Evolutionary conservation across 2,113 vertebrate species (phyloP).

Genomic region (Scomber colias): DNA sequence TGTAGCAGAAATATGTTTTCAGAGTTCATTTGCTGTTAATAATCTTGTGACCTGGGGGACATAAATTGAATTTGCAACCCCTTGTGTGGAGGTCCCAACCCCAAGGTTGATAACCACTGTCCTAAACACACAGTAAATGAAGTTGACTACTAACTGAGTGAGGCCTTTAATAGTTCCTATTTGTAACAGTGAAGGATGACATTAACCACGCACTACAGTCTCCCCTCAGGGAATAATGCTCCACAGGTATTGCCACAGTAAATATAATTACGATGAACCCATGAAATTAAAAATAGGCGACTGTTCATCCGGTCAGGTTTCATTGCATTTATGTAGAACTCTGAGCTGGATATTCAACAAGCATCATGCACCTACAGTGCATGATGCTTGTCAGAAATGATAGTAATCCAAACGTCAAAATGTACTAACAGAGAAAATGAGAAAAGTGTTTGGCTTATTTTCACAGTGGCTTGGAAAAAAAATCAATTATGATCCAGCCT

Average conservation of each 20-base stretch:
- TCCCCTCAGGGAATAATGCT: slow-evolving; percentile 7
- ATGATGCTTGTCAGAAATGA: not conserved
- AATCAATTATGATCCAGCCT: slow-evolving; percentile 22
- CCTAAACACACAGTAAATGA: not conserved
- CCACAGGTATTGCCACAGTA: slow-evolving; percentile 2
- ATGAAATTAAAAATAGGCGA: slow-evolving; percentile 3
- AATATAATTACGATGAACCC: slow-evolving; percentile 42
- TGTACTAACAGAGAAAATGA: slow-evolving; percentile 7
- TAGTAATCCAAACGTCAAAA: slow-evolving; percentile 13
- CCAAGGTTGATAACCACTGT: not conserved
- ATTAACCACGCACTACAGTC: not conserved
- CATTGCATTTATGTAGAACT: slow-evolving; percentile 5
- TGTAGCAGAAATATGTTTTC: not conserved
- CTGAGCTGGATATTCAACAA: not conserved
- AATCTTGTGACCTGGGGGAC: not conserved
- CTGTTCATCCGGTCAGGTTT: slow-evolving; percentile 42
- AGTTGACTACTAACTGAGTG: not conserved
- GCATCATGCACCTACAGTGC: not conserved
- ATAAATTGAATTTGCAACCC: no score
- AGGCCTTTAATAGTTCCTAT: slow-evolving; percentile 14
- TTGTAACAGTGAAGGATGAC: slow-evolving; percentile 12
- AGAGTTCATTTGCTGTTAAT: not conserved
- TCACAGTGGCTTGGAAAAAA: slow-evolving; percentile 17
- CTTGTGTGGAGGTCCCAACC: not conserved
- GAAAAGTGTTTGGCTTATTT: slow-evolving; percentile 11